A percentile compares a stretch with the other conserved stretches of the same genome.
Evolutionary conservation across 2,797 vertebrate species (phyloP).

Genomic region (Clamator glandarius): DNA sequence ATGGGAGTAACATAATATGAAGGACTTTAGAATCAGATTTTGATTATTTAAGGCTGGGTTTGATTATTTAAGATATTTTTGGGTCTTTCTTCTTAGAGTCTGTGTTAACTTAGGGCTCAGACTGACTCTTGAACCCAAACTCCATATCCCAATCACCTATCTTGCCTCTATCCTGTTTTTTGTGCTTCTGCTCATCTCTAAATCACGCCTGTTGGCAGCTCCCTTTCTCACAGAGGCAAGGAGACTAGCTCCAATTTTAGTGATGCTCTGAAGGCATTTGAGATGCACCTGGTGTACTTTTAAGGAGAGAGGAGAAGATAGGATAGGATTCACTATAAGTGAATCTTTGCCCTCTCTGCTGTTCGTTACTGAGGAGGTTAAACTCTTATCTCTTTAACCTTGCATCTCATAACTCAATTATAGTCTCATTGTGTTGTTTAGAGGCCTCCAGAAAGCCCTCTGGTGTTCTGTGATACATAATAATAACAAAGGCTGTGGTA

Average conservation of each 20-base stretch:
- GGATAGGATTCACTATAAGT: background rate
- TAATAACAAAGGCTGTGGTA: background rate
- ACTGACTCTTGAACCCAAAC: background rate
- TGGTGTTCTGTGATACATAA: background rate
- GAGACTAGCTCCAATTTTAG: background rate
- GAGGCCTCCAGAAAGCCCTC: background rate
- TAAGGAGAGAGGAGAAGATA: background rate
- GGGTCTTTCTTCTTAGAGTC: background rate
- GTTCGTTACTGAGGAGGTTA: background rate
- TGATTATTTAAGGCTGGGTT: background rate
- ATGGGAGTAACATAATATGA: background rate
- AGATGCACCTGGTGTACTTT: background rate
- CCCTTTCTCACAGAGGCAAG: background rate
- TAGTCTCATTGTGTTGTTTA: background rate
- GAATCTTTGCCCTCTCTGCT: background rate
- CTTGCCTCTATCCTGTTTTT: background rate
- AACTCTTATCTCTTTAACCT: background rate
- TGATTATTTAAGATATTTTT: background rate
- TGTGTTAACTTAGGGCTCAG: background rate
- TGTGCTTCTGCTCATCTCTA: background rate
- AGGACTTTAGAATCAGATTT: background rate
- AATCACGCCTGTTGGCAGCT: background rate
- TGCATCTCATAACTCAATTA: background rate
- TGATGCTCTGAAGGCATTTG: background rate
- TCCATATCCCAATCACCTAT: background rate